Base-by-base conservation (phyloP, 2,797 vertebrate species). In the Premnoplex brunnescens region DNA sequence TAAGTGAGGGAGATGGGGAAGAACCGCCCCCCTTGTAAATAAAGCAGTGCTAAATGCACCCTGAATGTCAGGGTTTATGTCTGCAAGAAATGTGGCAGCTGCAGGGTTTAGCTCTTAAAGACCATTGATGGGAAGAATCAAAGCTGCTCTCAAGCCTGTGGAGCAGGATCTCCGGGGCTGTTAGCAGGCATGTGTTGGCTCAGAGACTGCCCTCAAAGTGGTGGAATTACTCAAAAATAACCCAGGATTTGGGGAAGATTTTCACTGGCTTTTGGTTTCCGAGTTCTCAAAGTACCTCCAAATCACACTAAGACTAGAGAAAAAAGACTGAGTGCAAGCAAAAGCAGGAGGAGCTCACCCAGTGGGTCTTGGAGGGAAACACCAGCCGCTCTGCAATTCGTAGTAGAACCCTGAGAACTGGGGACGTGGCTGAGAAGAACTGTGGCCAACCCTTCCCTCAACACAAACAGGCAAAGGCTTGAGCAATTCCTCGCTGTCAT, bases 91-190 rank as follows among this genome's bases (percentile, higher is more conserved):
- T 52, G 52, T 54, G 71, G 77, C 88, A 89, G 88, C 89, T 92
- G 82, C 32, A 92, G 89, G 82, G 77, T 15, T 37, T 84, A 90
- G 79, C 51, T 96, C 69, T 54, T 46, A 22, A 49, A 84, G 60
- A 41, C 26, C 91, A 67, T 82, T 86, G 86, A 90, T 79, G 73
- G 82, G 81, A 92, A 82, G 74, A 92, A 90, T 84, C 91, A 91
- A 91, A 93, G 91, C 51, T 81, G 36, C 36, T 91, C 80, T 83
- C 71, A 46, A 55, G 76, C 0, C 17, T 52, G 84, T 73, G 28
- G 19, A 91, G 91, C 26, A 12, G 76, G 59, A 78, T 81, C 77
- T 86, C 85, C 76, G 78, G 1, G 66, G 73, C 76, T 75, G 22
- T 75, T 91, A 73, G 30, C 76, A 84, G 82, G 64, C 62, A 7